Conservation (phyloP, 2,888 invertebrate species). For the Drosophila quinaria region DNA sequence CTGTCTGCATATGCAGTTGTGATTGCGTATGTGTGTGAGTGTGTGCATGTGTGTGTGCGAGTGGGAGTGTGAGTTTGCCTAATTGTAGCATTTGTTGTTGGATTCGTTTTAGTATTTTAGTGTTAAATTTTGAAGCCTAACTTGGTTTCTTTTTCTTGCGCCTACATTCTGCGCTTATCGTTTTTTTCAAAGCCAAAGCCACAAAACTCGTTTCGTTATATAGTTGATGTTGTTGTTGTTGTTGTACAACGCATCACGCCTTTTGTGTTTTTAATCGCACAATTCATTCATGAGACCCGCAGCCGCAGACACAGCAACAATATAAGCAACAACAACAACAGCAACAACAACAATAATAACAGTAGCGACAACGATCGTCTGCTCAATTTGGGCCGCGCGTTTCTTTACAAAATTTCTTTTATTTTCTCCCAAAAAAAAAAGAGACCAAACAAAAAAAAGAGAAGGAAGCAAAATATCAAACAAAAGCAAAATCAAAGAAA, state of each 20-base stretch:
- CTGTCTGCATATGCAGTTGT: constrained; percentile 41
- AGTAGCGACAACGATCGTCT: constrained; percentile 43
- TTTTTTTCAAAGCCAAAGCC: constrained; percentile 69
- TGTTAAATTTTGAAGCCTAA: constrained; percentile 52
- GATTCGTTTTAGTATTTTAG: constrained; percentile 38
- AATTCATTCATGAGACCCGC: constrained; percentile 68
- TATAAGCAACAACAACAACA: constrained; percentile 4
- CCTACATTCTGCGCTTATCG: constrained; percentile 60
- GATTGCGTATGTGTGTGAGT: constrained; percentile 3
- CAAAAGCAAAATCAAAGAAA: constrained; percentile 74
- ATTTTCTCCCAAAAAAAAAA: constrained; percentile 49
- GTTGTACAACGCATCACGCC: constrained; percentile 63
- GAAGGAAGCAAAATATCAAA: constrained; percentile 54
- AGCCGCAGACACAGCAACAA: constrained; percentile 25
- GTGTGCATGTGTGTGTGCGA: constrained; percentile 10
- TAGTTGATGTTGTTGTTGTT: constrained; percentile 31
- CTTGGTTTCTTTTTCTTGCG: constrained; percentile 47
- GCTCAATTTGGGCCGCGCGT: constrained; percentile 58
- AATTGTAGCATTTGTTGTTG: constrained; percentile 27
- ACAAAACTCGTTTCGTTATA: constrained; percentile 64
- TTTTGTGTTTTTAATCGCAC: constrained; percentile 66
- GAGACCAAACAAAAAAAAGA: constrained; percentile 37
- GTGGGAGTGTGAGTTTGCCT: constrained; percentile 6
- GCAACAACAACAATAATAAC: constrained; percentile 20
- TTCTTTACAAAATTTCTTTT: constrained; percentile 68